Evolutionary conservation across 2,113 vertebrate species (phyloP).

Genomic region (Columba janthina): DNA sequence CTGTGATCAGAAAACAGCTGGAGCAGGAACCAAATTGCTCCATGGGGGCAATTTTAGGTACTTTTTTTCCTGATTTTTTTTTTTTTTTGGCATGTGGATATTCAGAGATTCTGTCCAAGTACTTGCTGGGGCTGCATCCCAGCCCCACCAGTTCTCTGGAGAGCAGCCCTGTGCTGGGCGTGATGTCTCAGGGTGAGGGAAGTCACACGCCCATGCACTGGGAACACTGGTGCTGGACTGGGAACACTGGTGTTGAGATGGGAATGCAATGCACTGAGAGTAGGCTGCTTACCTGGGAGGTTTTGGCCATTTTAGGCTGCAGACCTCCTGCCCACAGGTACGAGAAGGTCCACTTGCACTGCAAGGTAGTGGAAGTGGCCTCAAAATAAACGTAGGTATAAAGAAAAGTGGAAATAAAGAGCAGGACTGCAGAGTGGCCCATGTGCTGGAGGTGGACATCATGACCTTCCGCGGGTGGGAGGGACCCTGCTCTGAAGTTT

Average conservation of each 20-base stretch:
- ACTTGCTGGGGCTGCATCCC: neutral
- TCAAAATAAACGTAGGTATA: neutral
- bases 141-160: neutral
- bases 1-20: neutral
- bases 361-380: neutral
- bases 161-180: neutral
- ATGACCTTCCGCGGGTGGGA: neutral
- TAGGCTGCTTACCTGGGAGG: neutral
- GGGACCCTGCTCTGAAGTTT: neutral
- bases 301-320: neutral
- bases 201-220: rapidly evolving
- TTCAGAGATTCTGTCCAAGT: neutral
- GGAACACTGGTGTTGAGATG: neutral
- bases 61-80: neutral
- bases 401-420: neutral
- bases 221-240: neutral
- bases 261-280: neutral
- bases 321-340: neutral
- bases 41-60: neutral
- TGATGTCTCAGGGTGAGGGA: neutral
- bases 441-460: neutral
- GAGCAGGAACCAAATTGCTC: neutral
- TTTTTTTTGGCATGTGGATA: neutral
- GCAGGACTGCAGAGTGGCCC: neutral
- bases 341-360: neutral